Percentiles rank a stretch among this genome's conserved stretches.
Conservation (phyloP, 2,113 vertebrate species). For the Nyctereutes procyonoides region DNA sequence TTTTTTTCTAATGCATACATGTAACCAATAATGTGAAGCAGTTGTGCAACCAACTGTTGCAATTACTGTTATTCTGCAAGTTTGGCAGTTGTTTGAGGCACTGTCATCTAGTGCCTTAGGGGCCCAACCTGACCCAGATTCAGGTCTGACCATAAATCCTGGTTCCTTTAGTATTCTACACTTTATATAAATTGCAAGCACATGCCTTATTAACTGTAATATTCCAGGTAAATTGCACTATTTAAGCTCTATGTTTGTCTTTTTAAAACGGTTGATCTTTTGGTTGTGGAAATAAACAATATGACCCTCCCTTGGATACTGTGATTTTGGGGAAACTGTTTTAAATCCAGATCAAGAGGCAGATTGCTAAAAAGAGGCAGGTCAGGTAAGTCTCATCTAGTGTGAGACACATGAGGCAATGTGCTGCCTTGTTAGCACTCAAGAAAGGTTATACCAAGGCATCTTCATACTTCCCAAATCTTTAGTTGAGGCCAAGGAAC, state of each 20-base stretch:
- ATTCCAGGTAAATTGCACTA: neutral
- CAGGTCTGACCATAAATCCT: neutral
- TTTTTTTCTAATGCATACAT: neutral
- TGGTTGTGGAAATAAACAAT: neutral
- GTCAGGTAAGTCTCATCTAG: neutral
- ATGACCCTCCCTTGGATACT: neutral
- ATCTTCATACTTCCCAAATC: neutral
- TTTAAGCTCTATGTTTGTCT: conserved; percentile 11
- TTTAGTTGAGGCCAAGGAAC: neutral
- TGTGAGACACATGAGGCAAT: neutral
- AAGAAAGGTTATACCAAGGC: neutral
- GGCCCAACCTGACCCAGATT: neutral
- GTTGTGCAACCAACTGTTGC: neutral
- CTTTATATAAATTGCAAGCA: neutral
- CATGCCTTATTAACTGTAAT: neutral
- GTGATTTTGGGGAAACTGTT: neutral
- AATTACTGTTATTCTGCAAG: neutral
- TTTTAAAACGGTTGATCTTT: conserved; percentile 31
- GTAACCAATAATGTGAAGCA: neutral
- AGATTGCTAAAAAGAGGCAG: neutral
- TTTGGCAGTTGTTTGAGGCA: neutral
- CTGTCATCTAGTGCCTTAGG: neutral
- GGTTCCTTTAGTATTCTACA: neutral
- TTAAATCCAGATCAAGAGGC: conserved; percentile 35
- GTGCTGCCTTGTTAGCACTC: neutral